These are phyloP conservation scores for Dipodomys merriami DNA, from an alignment of 2,113 vertebrate genomes.

Conservation along the genomic window DNA sequence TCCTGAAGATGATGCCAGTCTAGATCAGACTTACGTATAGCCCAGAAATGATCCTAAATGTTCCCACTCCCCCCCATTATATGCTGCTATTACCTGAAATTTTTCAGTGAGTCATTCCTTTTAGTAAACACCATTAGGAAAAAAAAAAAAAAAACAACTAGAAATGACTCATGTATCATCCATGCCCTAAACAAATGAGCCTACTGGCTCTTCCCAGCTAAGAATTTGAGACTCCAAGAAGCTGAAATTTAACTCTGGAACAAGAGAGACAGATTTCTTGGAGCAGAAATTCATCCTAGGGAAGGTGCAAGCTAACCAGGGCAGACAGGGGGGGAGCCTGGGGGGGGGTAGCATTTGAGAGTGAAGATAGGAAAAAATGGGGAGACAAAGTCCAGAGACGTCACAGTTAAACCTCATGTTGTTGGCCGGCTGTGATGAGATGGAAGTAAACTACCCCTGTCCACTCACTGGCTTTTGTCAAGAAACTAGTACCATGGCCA, in stretches of 20 bases:
- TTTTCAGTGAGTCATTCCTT: slow-evolving; percentile 33
- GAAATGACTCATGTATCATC: not conserved
- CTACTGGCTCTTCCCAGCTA: not conserved
- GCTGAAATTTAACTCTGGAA: not conserved
- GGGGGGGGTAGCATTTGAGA: not conserved
- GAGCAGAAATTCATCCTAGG: not conserved
- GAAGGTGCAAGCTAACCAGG: not conserved
- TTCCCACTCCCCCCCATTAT: not conserved
- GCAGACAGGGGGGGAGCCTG: not conserved
- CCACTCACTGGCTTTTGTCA: slow-evolving; percentile 17
- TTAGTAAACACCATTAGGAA: slow-evolving; percentile 22
- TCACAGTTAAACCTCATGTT: not conserved
- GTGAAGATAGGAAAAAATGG: not conserved
- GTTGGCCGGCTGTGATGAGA: not conserved
- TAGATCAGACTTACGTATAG: not conserved
- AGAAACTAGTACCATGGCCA: not conserved
- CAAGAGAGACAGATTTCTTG: not conserved
- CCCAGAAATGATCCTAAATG: not conserved
- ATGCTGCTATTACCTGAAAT: not conserved
- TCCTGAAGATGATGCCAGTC: not conserved
- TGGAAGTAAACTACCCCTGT: not conserved
- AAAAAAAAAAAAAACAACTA: not conserved
- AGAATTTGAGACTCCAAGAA: not conserved
- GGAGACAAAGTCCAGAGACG: not conserved
- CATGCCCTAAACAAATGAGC: not conserved